Conservation (phyloP, 2,797 vertebrate genomes). For the Mustela erminea region DNA sequence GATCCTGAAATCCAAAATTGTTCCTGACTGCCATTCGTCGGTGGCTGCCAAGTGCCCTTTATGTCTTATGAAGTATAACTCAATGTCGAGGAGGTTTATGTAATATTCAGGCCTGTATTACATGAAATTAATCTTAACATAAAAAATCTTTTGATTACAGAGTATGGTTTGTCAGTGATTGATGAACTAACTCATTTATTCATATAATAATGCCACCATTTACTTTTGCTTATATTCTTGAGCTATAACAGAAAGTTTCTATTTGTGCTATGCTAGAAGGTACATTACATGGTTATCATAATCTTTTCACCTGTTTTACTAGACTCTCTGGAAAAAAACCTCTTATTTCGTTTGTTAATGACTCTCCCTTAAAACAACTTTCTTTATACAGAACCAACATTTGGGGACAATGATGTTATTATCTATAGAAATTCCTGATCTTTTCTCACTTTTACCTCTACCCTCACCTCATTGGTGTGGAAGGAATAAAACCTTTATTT, state of each 20-base stretch:
- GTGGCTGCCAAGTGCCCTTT: constrained; percentile 46
- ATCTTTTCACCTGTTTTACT: constrained; percentile 63
- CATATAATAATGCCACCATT: constrained; percentile 86
- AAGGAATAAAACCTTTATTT: background rate
- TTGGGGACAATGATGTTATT: background rate
- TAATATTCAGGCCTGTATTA: constrained; percentile 90
- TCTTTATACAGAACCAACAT: background rate
- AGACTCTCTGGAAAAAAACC: background rate
- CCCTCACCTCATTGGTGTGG: background rate
- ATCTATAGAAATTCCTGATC: background rate
- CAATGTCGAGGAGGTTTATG: constrained; percentile 89
- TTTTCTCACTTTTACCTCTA: background rate
- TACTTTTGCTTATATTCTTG: constrained; percentile 87
- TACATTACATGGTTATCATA: constrained; percentile 79
- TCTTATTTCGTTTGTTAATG: constrained; percentile 24
- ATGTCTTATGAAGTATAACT: constrained; percentile 83
- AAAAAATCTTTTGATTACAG: constrained; percentile 90
- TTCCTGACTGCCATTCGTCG: background rate
- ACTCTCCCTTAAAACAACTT: background rate
- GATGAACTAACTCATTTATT: constrained; percentile 89
- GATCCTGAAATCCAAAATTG: constrained; percentile 70
- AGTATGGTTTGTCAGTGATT: constrained; percentile 88
- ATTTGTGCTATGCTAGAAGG: constrained; percentile 79
- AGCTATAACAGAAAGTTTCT: constrained; percentile 83
- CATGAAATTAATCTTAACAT: constrained; percentile 90